Base-by-base conservation (phyloP, 2,888 invertebrate genomes). In the Cantharis lateralis region DNA sequence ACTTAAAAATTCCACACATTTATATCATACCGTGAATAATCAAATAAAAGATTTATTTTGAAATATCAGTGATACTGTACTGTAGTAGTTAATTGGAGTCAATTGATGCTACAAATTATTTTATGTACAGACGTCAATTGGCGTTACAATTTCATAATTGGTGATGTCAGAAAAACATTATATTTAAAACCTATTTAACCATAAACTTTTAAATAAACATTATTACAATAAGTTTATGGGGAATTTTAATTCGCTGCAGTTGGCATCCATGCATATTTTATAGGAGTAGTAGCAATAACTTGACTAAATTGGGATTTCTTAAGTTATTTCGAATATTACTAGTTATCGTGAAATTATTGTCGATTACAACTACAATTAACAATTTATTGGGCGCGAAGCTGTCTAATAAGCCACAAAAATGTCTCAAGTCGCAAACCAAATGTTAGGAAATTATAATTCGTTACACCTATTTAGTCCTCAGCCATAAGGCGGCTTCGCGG, bases 51-150 rank as follows among this genome's bases (percentile, higher is more conserved):
- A 66, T 66, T 66, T 66, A 66, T 66, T 66, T 66, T 20, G 64
- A 66, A 66, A 66, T 66, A 66, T 66, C 64, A 66, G 64, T 66
- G 64, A 66, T 66, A 24, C 64, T 66, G 64, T 20, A 20, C 18
- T 66, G 24, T 66, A 4, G 64, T 66, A 20, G 20, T 66, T 66
- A 66, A 66, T 66, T 66, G 64, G 24, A 66, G 64, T 66, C 64
- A 66, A 66, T 66, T 66, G 64, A 66, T 66, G 64, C 64, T 24
- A 66, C 64, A 66, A 66, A 66, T 66, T 66, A 66, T 66, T 66
- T 66, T 66, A 66, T 66, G 64, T 66, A 66, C 20, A 66, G 64
- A 66, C 64, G 64, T 66, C 64, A 66, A 66, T 66, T 66, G 64
- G 64, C 64, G 64, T 66, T 66, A 66, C 64, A 66, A 66, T 66